Base-by-base conservation (phyloP, 2,888 invertebrate genomes). In the Eupithecia vulgata region DNA sequence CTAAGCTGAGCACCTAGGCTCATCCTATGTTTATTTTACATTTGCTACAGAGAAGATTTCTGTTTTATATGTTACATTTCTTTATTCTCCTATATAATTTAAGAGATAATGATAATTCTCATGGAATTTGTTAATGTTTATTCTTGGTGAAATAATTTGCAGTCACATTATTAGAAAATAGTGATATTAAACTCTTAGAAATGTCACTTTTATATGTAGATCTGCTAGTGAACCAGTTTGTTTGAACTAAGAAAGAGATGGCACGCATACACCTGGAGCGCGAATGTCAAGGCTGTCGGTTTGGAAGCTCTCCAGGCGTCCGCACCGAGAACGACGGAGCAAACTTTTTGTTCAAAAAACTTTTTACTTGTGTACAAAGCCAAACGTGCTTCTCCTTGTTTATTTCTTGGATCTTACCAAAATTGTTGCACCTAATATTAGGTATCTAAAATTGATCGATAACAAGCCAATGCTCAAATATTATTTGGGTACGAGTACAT, bases 211-310 rank as follows among this genome's bases (percentile, higher is more conserved):
- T 12, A 52, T 10, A 52, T 21, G 13, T 57, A 13, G 5, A 12
- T 13, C 25, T 61, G 30, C 34, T 61, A 61, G 17, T 61, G 87
- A 88, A 87, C 88, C 87, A 82, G 82, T 84, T 83, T 78, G 82
- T 79, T 77, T 81, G 76, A 80, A 78, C 77, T 74, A 78, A 81
- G 74, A 80, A 80, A 81, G 80, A 81, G 86, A 87, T 86, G 87
- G 86, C 86, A 86, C 84, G 87, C 85, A 69, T 79, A 85, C 91
- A 91, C 91, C 92, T 91, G 91, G 88, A 90, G 79, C 83, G 82
- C 88, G 89, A 93, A 94, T 93, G 93, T 93, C 93, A 94, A 94
- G 94, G 93, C 90, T 91, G 88, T 83, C 79, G 82, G 85, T 84
- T 92, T 92, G 91, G 92, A 93, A 88, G 79, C 83, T 85, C 88